These are phyloP conservation scores for Phanerotoma sp. DNA, from an alignment of 2,888 invertebrate species.

Conservation along the genomic window DNA sequence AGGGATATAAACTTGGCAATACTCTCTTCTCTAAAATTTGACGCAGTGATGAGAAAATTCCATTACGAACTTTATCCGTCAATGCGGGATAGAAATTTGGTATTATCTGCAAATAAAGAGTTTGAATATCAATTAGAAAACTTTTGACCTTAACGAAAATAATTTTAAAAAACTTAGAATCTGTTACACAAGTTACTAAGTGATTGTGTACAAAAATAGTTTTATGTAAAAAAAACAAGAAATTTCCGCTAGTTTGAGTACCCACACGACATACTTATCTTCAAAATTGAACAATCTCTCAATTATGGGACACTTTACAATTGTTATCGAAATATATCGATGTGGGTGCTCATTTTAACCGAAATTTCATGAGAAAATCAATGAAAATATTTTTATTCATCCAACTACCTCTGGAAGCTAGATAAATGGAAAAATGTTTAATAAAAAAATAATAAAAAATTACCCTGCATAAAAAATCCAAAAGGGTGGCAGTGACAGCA, in stretches of 20 bases:
- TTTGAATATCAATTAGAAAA: background rate
- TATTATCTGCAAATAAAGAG: conserved; percentile 67
- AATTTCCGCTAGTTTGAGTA: too few species aligned
- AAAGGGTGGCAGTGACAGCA: conserved; percentile 82
- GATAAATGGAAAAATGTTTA: background rate
- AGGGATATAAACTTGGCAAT: conserved; percentile 77
- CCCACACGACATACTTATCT: too few species aligned
- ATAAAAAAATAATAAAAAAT: background rate
- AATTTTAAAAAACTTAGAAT: too few species aligned
- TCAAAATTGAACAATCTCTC: too few species aligned
- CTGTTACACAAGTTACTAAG: too few species aligned
- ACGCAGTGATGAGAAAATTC: conserved; percentile 78
- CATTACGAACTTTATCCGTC: conserved; percentile 76
- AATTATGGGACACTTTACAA: too few species aligned
- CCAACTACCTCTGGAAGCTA: too few species aligned
- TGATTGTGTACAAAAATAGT: background rate
- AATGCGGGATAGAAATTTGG: conserved; percentile 81
- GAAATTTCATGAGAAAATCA: too few species aligned
- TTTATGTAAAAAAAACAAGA: too few species aligned
- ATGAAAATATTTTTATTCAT: too few species aligned
- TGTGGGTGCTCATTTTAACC: too few species aligned
- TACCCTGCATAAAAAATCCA: conserved; percentile 86
- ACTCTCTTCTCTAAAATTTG: conserved; percentile 93
- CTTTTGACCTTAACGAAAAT: background rate
- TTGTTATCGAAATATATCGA: too few species aligned